Conservation (phyloP, 2,888 invertebrate genomes). For the Aleiodes testaceus region DNA sequence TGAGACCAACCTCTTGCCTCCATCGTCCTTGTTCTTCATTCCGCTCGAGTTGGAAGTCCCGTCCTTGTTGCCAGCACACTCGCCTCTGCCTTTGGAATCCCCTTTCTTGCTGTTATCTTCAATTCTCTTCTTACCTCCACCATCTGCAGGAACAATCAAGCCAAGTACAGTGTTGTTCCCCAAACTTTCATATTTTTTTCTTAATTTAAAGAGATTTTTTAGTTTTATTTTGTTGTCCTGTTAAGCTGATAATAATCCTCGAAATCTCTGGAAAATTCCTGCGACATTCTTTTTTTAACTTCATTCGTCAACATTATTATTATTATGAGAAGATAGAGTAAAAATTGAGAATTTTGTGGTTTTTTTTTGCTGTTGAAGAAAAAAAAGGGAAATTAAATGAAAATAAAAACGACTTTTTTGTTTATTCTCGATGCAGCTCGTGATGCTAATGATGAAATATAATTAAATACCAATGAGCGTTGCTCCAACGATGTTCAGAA, state of each 20-base stretch:
- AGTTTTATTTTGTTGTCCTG: neutral
- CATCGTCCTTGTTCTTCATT: slow-evolving; percentile 76
- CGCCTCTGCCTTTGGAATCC: slow-evolving; percentile 71
- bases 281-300: neutral
- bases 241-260: too few relatives aligned
- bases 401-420: slow-evolving; percentile 28
- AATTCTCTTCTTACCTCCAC: slow-evolving; percentile 71
- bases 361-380: neutral
- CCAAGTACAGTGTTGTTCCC: slow-evolving; percentile 58
- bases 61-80: slow-evolving; percentile 64
- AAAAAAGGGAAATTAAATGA: neutral
- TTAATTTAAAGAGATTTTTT: slow-evolving; percentile 5
- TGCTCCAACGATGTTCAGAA: slow-evolving; percentile 59
- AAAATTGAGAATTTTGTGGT: too few relatives aligned
- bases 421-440: slow-evolving; percentile 17
- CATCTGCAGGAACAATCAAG: slow-evolving; percentile 69
- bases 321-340: too few relatives aligned
- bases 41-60: slow-evolving; percentile 63
- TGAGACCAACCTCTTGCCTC: slow-evolving; percentile 76
- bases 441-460: slow-evolving; percentile 50
- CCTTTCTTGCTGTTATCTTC: slow-evolving; percentile 68
- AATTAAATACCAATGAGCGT: slow-evolving; percentile 37
- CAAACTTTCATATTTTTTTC: slow-evolving; percentile 23
- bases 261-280: slow-evolving; percentile 21
- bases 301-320: neutral